phyloP scores from a whole-genome alignment of 37 sponge, comb jelly and placozoan genomes.

The Crambe crambe region DNA sequence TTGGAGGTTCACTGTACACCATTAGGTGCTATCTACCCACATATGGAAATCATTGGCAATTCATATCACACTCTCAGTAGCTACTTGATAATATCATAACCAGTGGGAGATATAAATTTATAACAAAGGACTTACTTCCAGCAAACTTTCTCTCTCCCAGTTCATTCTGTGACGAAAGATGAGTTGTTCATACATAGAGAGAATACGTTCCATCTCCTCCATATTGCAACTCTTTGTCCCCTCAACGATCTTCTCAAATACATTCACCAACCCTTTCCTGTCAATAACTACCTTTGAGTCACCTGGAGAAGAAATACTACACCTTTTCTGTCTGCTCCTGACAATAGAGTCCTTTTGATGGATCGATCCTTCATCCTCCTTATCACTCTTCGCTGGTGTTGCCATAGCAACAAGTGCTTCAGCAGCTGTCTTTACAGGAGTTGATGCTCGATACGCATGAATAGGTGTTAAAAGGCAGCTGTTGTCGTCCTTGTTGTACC shows the following conservation, averaged over 20 bases:
- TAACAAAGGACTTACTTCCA: constrained; percentile 27
- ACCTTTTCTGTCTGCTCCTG: neutral
- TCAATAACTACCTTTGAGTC: constrained; percentile 22
- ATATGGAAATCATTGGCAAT: too few species aligned
- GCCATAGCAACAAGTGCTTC: constrained; percentile 13
- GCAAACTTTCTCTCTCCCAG: constrained; percentile 14
- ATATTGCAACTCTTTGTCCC: constrained; percentile 38
- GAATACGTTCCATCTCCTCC: constrained; percentile 47
- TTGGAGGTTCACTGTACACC: too few species aligned
- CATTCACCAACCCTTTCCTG: constrained; percentile 2
- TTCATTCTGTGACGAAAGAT: constrained; percentile 64
- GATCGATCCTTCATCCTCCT: neutral
- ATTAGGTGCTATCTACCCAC: too few species aligned
- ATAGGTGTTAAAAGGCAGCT: neutral
- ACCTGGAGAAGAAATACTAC: neutral
- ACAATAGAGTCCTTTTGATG: too few species aligned
- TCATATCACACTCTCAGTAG: too few species aligned
- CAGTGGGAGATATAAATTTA: too few species aligned
- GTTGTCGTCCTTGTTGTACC: too few species aligned
- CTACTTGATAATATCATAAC: too few species aligned
- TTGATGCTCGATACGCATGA: neutral
- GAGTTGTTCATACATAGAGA: constrained; percentile 49
- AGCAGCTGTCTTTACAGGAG: neutral
- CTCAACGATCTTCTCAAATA: constrained; percentile 38
- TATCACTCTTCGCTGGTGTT: neutral